Base-by-base conservation (phyloP, 2,797 vertebrate species). In the Otolemur crassicaudatus region DNA sequence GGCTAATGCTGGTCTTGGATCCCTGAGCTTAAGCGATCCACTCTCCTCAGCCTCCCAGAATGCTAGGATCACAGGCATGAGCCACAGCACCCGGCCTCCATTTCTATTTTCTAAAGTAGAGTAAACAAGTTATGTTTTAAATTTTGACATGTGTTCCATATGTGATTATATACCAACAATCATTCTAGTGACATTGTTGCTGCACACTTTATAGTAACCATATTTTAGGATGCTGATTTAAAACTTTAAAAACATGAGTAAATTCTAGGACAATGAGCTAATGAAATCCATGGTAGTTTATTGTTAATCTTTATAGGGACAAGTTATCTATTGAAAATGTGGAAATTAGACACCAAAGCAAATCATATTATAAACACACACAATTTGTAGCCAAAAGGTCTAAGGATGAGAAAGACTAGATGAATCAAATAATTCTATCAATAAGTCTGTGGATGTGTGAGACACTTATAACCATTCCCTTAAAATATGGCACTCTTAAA, bases 351-450 rank as follows among this genome's bases (percentile, higher is more conserved):
- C 5, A 85, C 4, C 27, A 75, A 87, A 81, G 2, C 12, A 12
- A 80, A 53, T 76, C 12, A 34, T 72, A 25, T 58, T 79, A 63
- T 83, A 91, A 84, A 91, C 8, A 63, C 37, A 60, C 65, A 49
- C 88, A 58, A 67, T 27, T 83, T 27, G n/a, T 53, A 6, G 87
- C 16, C 75, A 46, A 61, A 43, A 1, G 2, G 7, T 84, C 34
- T 93, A 72, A 12, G 19, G 31, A 12, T 82, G 7, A 95, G 10
- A 72, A 23, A 85, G 9, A 87, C 20, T 76, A 11, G 37, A 69
- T 95, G 43, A 97, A 90, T 90, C 77, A 90, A 69, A 80, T 10
- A 83, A 87, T 76, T 79, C 12, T 34, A n/a, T 87, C 16, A 90
- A 25, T 13, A 69, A 37, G 72, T 93, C 22, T 82, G 20, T n/a